A percentile compares a stretch with the other conserved stretches of the same genome.
These are phyloP conservation scores for Apamea monoglypha DNA, from an alignment of 2,888 invertebrate species.

Conservation along the genomic window DNA sequence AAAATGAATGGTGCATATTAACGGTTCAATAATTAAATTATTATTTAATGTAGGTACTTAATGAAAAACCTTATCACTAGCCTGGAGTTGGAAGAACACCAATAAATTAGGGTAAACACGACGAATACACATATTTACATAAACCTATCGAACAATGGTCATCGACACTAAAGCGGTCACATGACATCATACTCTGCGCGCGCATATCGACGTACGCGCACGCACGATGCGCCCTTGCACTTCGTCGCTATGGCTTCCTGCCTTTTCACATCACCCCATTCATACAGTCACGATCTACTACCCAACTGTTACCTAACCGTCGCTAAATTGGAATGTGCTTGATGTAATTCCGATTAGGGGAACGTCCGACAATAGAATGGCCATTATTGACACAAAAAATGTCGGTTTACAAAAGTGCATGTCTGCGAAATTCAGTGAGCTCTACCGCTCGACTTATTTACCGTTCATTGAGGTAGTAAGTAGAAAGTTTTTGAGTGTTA, in stretches of 20 bases:
- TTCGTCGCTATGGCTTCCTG: conserved; percentile 80
- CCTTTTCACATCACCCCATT: conserved; percentile 81
- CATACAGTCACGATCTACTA: conserved; percentile 80
- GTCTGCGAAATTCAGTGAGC: conserved; percentile 38
- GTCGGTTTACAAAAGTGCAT: conserved; percentile 32
- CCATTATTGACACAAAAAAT: conserved; percentile 38
- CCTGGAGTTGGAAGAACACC: conserved; percentile 9
- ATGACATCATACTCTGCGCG: conserved; percentile 65
- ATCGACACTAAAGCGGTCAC: conserved; percentile 60
- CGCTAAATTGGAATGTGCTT: conserved; percentile 72
- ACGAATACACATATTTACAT: conserved; percentile 45
- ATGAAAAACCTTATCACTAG: conserved; percentile 17
- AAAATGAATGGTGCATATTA: not conserved
- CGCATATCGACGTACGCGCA: conserved; percentile 54
- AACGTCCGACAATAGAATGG: conserved; percentile 41
- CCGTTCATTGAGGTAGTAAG: conserved; percentile 27
- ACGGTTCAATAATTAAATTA: not conserved
- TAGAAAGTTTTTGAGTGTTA: conserved; percentile 50
- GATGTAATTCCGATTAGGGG: conserved; percentile 68
- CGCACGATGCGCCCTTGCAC: conserved; percentile 81
- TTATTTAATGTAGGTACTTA: not conserved
- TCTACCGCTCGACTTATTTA: conserved; percentile 18
- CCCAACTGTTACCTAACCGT: conserved; percentile 73
- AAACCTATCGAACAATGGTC: conserved; percentile 55
- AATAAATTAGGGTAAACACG: conserved; percentile 31